These are phyloP conservation scores for Cheirogaleus medius DNA, from an alignment of 2,113 vertebrate species.

Conservation along the genomic window DNA sequence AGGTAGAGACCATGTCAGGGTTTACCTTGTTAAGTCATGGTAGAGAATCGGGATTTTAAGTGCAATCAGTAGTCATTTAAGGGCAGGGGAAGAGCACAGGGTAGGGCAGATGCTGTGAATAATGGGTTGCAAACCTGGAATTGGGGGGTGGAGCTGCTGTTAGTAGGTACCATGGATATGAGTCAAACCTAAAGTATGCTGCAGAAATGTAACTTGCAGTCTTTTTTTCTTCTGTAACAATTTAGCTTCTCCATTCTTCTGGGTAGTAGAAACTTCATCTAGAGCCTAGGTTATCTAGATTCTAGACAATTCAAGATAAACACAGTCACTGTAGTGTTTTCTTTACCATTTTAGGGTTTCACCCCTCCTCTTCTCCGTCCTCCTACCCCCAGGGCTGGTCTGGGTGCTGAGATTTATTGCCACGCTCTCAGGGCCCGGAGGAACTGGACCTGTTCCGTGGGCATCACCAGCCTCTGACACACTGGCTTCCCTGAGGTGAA, in stretches of 20 bases:
- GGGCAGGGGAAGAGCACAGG: not conserved
- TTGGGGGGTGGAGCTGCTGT: not conserved
- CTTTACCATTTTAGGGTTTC: not conserved
- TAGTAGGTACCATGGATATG: not conserved
- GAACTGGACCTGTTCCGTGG: not conserved
- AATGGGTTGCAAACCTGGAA: not conserved
- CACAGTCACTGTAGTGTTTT: not conserved
- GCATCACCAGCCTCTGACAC: not conserved
- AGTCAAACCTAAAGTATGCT: not conserved
- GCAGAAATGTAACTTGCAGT: not conserved
- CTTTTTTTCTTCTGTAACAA: not conserved
- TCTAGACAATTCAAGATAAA: not conserved
- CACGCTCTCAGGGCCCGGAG: accelerated
- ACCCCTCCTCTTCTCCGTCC: accelerated
- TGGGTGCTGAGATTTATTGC: not conserved
- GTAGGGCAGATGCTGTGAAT: not conserved
- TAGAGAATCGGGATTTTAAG: not conserved
- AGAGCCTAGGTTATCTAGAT: not conserved
- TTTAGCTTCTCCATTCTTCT: not conserved
- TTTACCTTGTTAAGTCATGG: not conserved
- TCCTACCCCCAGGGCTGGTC: accelerated
- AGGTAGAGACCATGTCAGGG: not conserved
- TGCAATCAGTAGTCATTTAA: not conserved
- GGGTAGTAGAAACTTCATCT: not conserved
- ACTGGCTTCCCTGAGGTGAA: not conserved